Evolutionary conservation across 2,888 invertebrate genomes (phyloP).

Genomic region (Leptinotarsa peninsularis): DNA sequence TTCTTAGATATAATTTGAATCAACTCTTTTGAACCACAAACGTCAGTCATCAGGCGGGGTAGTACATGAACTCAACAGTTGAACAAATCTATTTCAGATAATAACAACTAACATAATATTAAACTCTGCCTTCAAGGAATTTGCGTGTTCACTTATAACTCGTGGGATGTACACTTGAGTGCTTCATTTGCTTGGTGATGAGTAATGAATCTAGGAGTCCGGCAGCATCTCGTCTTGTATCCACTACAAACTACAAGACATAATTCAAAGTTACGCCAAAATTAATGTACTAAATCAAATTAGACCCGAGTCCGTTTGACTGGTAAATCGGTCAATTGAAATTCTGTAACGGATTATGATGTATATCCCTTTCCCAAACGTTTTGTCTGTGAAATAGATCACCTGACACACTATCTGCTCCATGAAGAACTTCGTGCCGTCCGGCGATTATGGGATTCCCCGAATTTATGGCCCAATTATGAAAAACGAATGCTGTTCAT

Average conservation of each 20-base stretch:
- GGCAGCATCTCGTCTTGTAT: conserved; percentile 10
- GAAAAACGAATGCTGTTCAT: conserved; percentile 7
- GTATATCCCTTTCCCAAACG: conserved; percentile 49
- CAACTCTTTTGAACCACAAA: too few relatives aligned
- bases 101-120: too few relatives aligned
- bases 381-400: conserved; percentile 44
- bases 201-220: not conserved
- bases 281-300: conserved; percentile 61
- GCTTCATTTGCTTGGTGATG: not conserved
- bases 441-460: conserved; percentile 7
- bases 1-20: too few relatives aligned
- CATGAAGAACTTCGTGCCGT: conserved; percentile 35
- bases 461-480: conserved; percentile 20
- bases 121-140: too few relatives aligned
- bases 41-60: too few relatives aligned
- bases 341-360: conserved; percentile 55
- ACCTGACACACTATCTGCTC: conserved; percentile 29
- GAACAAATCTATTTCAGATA: too few relatives aligned
- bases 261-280: conserved; percentile 61
- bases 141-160: too few relatives aligned
- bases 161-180: not conserved
- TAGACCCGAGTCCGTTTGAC: conserved; percentile 56
- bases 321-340: conserved; percentile 59
- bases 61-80: too few relatives aligned
- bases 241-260: conserved; percentile 48